Percentiles rank a stretch among this genome's conserved stretches.
Conservation (phyloP, 92 coral and sea anemone genomes). For the Umimayanthus chanpuru region DNA sequence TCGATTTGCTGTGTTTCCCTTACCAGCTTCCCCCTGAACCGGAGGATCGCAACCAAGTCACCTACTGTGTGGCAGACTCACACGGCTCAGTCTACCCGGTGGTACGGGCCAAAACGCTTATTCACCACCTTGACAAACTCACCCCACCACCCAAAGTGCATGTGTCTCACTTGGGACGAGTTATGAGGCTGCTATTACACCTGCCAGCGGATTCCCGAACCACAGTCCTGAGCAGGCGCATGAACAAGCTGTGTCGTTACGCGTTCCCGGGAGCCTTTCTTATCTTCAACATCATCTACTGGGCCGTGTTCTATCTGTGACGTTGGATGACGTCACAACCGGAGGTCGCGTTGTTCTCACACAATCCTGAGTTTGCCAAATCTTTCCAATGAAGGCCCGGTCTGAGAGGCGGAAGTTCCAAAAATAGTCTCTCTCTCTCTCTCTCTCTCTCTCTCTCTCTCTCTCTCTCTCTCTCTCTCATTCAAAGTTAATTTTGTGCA, state of each 20-base stretch:
- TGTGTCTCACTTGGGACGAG: slow-evolving; percentile 53
- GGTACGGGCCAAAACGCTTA: slow-evolving; percentile 64
- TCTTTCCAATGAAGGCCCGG: background rate
- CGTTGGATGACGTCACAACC: background rate
- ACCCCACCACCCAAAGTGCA: background rate
- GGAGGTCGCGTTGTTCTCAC: background rate
- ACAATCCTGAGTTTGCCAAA: background rate
- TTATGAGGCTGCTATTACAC: slow-evolving; percentile 70
- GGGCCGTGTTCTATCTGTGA: slow-evolving; percentile 58
- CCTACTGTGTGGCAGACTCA: slow-evolving; percentile 83
- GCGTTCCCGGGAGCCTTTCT: slow-evolving; percentile 72
- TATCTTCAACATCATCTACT: slow-evolving; percentile 72
- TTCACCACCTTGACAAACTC: slow-evolving; percentile 32
- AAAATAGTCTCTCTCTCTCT: too few species aligned
- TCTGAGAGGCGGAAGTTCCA: too few species aligned
- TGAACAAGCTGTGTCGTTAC: slow-evolving; percentile 67
- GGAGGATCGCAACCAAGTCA: slow-evolving; percentile 69
- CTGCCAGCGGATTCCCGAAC: slow-evolving; percentile 49
- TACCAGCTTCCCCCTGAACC: slow-evolving; percentile 62
- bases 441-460: too few species aligned
- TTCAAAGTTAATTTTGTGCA: too few species aligned
- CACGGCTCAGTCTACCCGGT: slow-evolving; percentile 92
- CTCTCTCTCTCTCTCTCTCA: too few species aligned
- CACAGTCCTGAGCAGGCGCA: slow-evolving; percentile 55
- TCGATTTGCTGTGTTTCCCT: background rate